These are phyloP conservation scores for Entomobrya proxima DNA, from an alignment of 2,888 invertebrate genomes.

Conservation along the genomic window DNA sequence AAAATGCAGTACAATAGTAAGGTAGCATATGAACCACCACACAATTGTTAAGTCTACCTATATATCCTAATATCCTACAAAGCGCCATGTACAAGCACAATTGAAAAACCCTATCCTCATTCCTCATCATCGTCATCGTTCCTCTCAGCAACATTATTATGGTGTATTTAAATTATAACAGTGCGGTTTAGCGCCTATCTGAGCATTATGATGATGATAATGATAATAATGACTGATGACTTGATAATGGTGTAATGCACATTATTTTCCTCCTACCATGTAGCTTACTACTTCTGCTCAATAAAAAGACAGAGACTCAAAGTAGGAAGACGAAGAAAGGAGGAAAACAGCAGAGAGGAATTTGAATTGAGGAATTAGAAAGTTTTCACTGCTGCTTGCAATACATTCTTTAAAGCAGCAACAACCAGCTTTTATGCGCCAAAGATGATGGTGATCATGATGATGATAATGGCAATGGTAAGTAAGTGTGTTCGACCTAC, in stretches of 20 bases:
- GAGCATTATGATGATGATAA: neutral
- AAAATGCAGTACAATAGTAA: neutral
- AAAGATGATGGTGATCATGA: neutral
- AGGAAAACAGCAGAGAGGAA: slow-evolving; percentile 24
- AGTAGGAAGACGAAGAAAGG: slow-evolving; percentile 9
- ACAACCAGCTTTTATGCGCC: too few species aligned
- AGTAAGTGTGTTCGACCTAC: slow-evolving; percentile 63
- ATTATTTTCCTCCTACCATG: neutral
- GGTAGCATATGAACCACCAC: neutral
- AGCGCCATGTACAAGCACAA: too few species aligned
- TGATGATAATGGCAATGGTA: neutral
- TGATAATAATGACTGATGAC: slow-evolving; percentile 12
- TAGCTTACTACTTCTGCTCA: too few species aligned
- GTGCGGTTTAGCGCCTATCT: neutral
- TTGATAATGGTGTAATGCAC: neutral
- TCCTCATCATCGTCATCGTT: slow-evolving; percentile 2
- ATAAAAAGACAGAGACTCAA: neutral
- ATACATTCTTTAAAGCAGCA: slow-evolving; percentile 10
- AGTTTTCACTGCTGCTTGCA: slow-evolving; percentile 58
- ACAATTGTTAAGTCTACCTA: neutral
- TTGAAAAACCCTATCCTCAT: slow-evolving; percentile 13
- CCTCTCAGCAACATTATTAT: neutral
- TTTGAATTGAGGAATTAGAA: slow-evolving; percentile 62
- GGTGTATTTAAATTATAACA: neutral
- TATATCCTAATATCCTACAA: neutral